A percentile compares a stretch with the other conserved stretches of the same genome.
Conservation (phyloP, 2,113 vertebrate genomes). For the Mungos mungo region DNA sequence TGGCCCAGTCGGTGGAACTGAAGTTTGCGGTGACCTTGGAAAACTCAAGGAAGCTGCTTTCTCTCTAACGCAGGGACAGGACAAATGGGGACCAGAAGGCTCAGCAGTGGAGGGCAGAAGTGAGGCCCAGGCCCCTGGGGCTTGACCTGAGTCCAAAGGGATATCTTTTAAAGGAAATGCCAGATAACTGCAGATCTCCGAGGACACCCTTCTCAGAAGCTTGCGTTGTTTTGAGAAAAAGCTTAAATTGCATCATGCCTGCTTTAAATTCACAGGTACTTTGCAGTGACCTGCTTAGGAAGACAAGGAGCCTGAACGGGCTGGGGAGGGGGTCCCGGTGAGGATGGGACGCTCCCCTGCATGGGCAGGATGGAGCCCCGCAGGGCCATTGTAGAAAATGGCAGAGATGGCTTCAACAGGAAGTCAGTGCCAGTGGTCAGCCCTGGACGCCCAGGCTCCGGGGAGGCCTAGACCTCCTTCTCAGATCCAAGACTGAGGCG, state of each 20-base stretch:
- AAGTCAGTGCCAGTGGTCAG: accelerated
- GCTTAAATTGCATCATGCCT: neutral
- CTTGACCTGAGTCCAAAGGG: neutral
- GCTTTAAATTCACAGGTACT: accelerated
- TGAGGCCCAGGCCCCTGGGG: neutral
- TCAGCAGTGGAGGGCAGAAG: constrained; percentile 47
- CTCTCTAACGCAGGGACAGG: neutral
- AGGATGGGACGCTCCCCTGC: accelerated
- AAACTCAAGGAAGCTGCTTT: neutral
- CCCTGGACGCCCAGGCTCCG: accelerated
- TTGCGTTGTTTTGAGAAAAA: neutral
- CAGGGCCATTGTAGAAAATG: accelerated
- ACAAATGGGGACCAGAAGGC: neutral
- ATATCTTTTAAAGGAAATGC: neutral
- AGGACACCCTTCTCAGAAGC: neutral
- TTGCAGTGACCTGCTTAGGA: neutral
- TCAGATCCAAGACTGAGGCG: neutral
- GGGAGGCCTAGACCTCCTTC: neutral
- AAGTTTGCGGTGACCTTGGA: neutral
- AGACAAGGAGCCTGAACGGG: neutral
- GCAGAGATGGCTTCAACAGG: accelerated
- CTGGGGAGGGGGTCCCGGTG: too few species aligned
- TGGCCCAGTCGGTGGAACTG: neutral
- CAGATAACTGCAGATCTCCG: neutral
- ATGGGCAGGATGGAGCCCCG: accelerated